Percentiles rank a stretch among this genome's conserved stretches.
Evolutionary conservation across 2,888 invertebrate species (phyloP).

Genomic region (Pollenia labialis): DNA sequence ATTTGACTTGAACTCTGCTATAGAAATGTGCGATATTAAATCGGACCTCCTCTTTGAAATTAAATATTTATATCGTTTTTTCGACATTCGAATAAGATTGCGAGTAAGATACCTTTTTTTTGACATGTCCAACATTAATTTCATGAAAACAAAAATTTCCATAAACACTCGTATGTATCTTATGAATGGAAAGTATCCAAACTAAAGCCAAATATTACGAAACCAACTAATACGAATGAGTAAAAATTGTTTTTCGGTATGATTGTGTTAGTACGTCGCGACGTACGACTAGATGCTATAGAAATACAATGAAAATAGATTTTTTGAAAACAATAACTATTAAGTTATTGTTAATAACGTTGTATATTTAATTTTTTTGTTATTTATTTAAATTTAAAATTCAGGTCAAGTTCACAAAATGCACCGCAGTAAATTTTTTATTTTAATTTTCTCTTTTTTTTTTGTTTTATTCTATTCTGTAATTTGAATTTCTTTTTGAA

Average conservation of each 20-base stretch:
- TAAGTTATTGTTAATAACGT: conserved; percentile 2
- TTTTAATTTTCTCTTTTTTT: not conserved
- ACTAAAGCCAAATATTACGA: conserved; percentile 5
- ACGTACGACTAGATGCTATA: too few species aligned
- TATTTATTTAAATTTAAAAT: conserved; percentile 26
- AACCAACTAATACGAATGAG: not conserved
- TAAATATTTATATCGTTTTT: too few species aligned
- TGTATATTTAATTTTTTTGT: conserved; percentile 10
- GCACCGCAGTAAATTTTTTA: conserved; percentile 2
- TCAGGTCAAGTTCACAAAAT: conserved; percentile 52
- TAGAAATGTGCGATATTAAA: too few species aligned
- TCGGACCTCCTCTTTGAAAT: too few species aligned
- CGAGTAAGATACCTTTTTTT: not conserved
- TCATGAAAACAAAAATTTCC: not conserved
- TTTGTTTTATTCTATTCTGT: conserved; percentile 8
- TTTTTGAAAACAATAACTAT: conserved; percentile 6
- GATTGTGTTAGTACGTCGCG: not conserved
- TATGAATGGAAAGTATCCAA: conserved; percentile 12
- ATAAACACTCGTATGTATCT: not conserved
- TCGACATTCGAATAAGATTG: too few species aligned
- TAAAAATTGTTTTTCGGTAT: not conserved
- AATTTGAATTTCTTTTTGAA: conserved; percentile 9
- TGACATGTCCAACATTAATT: not conserved
- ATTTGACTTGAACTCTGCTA: too few species aligned
- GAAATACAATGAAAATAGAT: conserved; percentile 25